Evolutionary conservation across 92 coral and sea anemone species (phyloP), one percentile per base, ranked within the genome.

Genomic region (Scolanthus callimorphus): DNA sequence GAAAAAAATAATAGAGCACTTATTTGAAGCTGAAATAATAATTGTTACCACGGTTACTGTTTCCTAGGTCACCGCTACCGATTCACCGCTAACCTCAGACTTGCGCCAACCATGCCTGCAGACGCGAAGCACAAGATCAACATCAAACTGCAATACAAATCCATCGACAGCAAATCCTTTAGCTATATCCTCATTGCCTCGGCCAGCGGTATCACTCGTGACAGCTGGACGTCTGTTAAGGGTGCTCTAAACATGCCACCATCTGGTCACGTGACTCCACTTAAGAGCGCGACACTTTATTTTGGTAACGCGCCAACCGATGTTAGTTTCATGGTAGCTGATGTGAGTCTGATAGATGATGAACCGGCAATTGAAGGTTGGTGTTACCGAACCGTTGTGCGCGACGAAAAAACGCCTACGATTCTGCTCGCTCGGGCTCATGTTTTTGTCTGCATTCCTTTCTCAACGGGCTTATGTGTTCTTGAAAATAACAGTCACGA

Each of bases 221-320:
- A 51, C 31, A 38, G 17, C 20, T 51, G 57, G 57, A 25, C 29
- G 12, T 11, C 13, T 26, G 57, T 51, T 9, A 51, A 25, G 31
- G 57, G 57, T 21, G 20, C 20, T 4, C n/a, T 51, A 17, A 51
- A 8, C 34, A 51, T 51, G 57, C 57, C 57, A 11, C 57, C 57
- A 26, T 30, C 26, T 11, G 3, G 26, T 38, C 57, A 30, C 17
- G 57, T 30, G 1, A 51, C 13, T 38, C 57, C 26, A 38, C 57
- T 51, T 30, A 10, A n/a, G 1, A 25, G 31, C 15, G 57, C 57
- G 15, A 25, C 29, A 51, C 21, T 51, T 20, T 51, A 51, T 38
- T 51, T 51, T 51, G 57, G 57, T 23, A 51, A 51, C 27, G 57
- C 17, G 31, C 57, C 57, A 17, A 51, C 57, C 2, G 57, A 51